These are phyloP conservation scores for Bombus terrestris DNA, from an alignment of 1,140 invertebrate species.

Conservation along the genomic window DNA sequence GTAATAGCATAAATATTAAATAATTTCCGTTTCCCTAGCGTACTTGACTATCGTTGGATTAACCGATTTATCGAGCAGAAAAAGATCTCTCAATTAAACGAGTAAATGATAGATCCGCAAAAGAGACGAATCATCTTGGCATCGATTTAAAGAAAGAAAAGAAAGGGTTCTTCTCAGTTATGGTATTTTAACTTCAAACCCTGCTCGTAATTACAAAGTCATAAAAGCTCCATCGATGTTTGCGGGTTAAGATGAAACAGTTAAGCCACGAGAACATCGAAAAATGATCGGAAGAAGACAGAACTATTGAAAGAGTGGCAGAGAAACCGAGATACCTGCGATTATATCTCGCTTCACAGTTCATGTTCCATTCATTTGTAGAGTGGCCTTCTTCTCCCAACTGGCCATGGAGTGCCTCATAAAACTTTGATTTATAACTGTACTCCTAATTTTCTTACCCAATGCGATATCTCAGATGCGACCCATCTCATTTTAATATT, in stretches of 20 bases:
- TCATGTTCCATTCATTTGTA: slow-evolving; percentile 66
- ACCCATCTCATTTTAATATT: background rate
- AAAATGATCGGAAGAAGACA: background rate
- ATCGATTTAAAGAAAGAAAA: background rate
- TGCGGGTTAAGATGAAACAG: slow-evolving; percentile 5
- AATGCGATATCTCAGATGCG: slow-evolving; percentile 14
- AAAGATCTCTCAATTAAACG: background rate
- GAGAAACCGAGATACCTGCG: slow-evolving; percentile 7
- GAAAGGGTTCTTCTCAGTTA: background rate
- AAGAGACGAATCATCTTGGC: background rate
- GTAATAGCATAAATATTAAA: background rate
- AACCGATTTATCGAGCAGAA: background rate
- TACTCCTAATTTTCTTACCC: slow-evolving; percentile 60
- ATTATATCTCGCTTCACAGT: slow-evolving; percentile 54
- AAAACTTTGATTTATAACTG: slow-evolving; percentile 78
- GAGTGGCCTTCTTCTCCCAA: slow-evolving; percentile 60
- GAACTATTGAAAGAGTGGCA: background rate
- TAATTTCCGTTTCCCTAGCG: background rate
- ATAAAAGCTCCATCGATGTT: slow-evolving; percentile 68
- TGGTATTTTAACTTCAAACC: background rate
- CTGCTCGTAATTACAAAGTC: slow-evolving; percentile 72
- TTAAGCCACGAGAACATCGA: slow-evolving; percentile 10
- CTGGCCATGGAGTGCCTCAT: slow-evolving; percentile 74
- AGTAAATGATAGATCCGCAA: background rate
- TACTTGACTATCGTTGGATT: background rate